phyloP scores from a whole-genome alignment of 2,888 invertebrate genomes.

The Cistogaster globosa region DNA sequence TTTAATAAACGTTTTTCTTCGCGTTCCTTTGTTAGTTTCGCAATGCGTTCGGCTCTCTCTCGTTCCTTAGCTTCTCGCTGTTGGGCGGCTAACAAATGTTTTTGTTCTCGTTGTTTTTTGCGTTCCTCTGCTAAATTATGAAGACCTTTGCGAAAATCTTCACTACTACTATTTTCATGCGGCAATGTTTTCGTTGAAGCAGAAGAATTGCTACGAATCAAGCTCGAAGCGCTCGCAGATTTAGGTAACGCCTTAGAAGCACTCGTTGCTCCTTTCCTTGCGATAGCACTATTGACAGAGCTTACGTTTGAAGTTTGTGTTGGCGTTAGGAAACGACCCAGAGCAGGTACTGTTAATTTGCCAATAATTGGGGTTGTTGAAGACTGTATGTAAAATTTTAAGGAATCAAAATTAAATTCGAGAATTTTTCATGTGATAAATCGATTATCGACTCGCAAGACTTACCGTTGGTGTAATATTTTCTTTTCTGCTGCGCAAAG shows the following conservation, averaged over 20 bases:
- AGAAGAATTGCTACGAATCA: constrained; percentile 73
- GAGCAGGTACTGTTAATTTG: constrained; percentile 73
- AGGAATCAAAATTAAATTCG: too few species aligned
- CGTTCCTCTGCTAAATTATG: constrained; percentile 80
- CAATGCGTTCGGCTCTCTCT: constrained; percentile 80
- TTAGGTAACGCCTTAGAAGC: constrained; percentile 78
- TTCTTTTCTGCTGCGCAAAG: constrained; percentile 78
- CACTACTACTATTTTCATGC: constrained; percentile 81
- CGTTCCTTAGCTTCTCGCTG: constrained; percentile 81
- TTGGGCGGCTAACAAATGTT: constrained; percentile 80
- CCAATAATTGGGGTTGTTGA: constrained; percentile 78
- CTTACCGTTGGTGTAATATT: constrained; percentile 76
- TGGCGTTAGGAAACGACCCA: constrained; percentile 81
- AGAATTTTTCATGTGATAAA: too few species aligned
- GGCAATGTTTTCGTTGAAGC: constrained; percentile 76
- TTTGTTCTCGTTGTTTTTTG: constrained; percentile 81
- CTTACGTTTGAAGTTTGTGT: constrained; percentile 76
- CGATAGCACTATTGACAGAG: constrained; percentile 70
- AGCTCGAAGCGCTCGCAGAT: constrained; percentile 72
- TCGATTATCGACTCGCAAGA: not conserved
- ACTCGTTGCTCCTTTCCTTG: constrained; percentile 79
- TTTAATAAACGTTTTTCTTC: constrained; percentile 80
- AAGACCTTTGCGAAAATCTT: constrained; percentile 80
- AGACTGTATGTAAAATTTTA: not conserved
- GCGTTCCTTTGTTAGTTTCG: constrained; percentile 80